Percentiles rank a stretch among this genome's conserved stretches.
Evolutionary conservation across 1,140 invertebrate species (phyloP).

Genomic region (Maniola jurtina): DNA sequence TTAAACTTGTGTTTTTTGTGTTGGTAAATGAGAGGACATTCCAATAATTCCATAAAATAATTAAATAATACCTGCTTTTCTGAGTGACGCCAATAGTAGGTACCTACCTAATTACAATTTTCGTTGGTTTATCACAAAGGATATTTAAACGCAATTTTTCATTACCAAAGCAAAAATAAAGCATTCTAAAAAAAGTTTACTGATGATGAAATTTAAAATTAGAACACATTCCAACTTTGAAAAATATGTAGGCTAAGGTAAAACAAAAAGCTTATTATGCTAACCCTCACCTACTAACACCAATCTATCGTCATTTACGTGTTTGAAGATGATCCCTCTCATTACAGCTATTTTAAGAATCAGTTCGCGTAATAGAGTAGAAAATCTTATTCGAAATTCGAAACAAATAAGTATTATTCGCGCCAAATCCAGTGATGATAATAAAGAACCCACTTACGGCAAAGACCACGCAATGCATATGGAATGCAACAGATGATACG

Average conservation of each 20-base stretch:
- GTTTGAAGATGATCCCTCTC: slow-evolving; percentile 5
- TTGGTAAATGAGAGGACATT: too few relatives aligned
- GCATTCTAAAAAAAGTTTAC: slow-evolving; percentile 4
- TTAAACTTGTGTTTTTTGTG: too few relatives aligned
- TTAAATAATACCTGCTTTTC: too few relatives aligned
- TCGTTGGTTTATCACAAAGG: too few relatives aligned
- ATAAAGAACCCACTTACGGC: slow-evolving; percentile 45
- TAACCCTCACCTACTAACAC: slow-evolving; percentile 75
- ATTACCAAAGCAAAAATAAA: background rate
- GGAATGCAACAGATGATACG: slow-evolving; percentile 69
- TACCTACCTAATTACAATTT: too few relatives aligned
- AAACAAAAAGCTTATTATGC: slow-evolving; percentile 47
- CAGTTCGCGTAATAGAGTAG: slow-evolving; percentile 31
- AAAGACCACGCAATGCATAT: slow-evolving; percentile 59
- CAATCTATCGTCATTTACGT: slow-evolving; percentile 53
- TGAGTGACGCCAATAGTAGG: too few relatives aligned
- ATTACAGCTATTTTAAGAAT: slow-evolving; percentile 65
- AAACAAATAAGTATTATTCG: slow-evolving; percentile 42
- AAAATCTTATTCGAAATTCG: slow-evolving; percentile 32
- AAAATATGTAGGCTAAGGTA: slow-evolving; percentile 67
- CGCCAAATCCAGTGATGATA: slow-evolving; percentile 42
- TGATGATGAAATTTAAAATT: slow-evolving; percentile 23
- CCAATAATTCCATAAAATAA: too few relatives aligned
- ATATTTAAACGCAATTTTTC: too few relatives aligned
- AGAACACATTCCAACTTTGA: slow-evolving; percentile 17